Evolutionary conservation across 2,113 vertebrate genomes (phyloP).

Genomic region (Ceyx melanurus): DNA sequence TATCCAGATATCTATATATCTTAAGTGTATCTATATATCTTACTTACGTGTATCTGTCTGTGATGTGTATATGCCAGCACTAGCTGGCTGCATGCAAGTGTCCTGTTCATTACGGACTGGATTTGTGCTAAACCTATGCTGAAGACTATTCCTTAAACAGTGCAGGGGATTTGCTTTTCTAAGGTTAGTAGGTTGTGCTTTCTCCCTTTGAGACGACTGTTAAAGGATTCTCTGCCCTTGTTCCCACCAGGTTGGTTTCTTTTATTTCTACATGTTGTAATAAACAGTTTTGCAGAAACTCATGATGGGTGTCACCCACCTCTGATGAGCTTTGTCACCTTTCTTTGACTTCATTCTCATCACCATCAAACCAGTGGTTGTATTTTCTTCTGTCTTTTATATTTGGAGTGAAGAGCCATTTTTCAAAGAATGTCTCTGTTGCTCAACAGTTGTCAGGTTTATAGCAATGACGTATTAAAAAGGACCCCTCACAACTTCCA

Average conservation of each 20-base stretch:
- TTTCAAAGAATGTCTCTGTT: neutral
- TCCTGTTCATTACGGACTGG: neutral
- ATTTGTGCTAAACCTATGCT: neutral
- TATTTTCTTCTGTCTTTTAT: neutral
- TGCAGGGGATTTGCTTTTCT: neutral
- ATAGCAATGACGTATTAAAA: neutral
- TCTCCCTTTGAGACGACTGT: neutral
- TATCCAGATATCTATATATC: neutral
- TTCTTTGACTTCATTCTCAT: neutral
- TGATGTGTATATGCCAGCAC: neutral
- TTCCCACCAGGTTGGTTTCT: neutral
- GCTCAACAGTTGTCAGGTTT: neutral
- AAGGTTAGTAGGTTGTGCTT: neutral
- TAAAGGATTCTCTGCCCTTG: neutral
- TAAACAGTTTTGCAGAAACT: neutral
- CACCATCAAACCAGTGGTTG: neutral
- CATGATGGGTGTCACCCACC: neutral
- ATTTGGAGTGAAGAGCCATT: neutral
- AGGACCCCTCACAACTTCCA: neutral
- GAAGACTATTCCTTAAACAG: neutral
- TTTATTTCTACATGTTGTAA: neutral
- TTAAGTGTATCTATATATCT: neutral
- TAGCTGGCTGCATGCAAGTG: neutral
- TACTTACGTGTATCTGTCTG: neutral
- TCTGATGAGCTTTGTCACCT: neutral